Base-by-base conservation (phyloP, 2,797 vertebrate species). In the Anabas testudineus region DNA sequence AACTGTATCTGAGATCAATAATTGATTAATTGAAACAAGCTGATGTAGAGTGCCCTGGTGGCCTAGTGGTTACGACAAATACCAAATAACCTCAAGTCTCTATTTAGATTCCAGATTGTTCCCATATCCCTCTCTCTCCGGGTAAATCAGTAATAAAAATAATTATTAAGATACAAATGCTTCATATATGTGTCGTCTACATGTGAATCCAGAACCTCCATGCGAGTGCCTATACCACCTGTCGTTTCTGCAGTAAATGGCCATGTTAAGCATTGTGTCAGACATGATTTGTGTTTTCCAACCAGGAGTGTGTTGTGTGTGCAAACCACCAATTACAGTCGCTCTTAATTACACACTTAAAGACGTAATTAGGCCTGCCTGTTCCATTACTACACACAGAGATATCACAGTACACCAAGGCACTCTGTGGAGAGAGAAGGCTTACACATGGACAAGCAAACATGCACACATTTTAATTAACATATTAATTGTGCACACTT, bases 321-420 rank as follows among this genome's bases (percentile, higher is more conserved):
- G 80, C 86, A 89, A 91, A 90, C 84, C 83, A 69, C 82, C 85
- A 91, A 91, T 93, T 93, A 91, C 72, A 80, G 83, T 84, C 30
- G 69, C 84, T 83, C 78, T 85, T 91, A 91, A 92, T 91, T 91
- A 87, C 81, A 82, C 84, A 88, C 87, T 90, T 89, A 90, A 92
- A 88, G 83, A 93, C 47, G 66, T 89, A 90, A 91, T 93, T 91
- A 91, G 87, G 83, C 65, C 81, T 84, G 85, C 78, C 84, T 89
- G 86, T 89, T 88, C 69, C 80, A 87, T 49, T 68, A 82, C 76
- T 74, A 87, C 80, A 87, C 80, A 82, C 72, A 82, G 81, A 85
- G 66, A 81, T 86, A 89, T 85, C 76, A 79, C 76, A 65, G 48
- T 48, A 77, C 82, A 76, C 58, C 57, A n/a, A 73, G 37, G 37